Conservation (phyloP, 2,113 vertebrate genomes). For the Sterrhoptilus dennistouni region DNA sequence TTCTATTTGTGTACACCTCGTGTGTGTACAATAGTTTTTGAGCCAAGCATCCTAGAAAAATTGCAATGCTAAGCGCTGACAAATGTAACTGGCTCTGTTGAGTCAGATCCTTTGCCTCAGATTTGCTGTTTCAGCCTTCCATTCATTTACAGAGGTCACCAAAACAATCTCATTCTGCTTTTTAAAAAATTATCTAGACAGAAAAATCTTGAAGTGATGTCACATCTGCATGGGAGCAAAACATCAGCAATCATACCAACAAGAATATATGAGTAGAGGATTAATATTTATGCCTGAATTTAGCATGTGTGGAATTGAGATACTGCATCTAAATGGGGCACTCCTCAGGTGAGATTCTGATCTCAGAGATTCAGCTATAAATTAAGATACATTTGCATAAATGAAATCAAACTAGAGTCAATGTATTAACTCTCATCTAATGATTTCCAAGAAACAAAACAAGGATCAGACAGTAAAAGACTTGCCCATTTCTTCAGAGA, state of each 20-base stretch:
- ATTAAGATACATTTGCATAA: background rate
- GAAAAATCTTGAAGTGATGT: background rate
- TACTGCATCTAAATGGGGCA: background rate
- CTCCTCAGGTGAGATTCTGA: background rate
- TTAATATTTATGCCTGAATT: slow-evolving; percentile 3
- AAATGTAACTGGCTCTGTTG: background rate
- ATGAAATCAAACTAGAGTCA: background rate
- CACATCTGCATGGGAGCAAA: background rate
- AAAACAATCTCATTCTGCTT: background rate
- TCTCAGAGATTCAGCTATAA: background rate
- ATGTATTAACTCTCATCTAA: background rate
- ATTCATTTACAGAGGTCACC: background rate
- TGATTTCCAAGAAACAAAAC: background rate
- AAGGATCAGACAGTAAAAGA: background rate
- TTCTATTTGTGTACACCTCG: background rate
- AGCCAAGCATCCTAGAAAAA: background rate
- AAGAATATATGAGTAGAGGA: background rate
- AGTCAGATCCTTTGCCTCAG: background rate
- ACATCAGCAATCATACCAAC: background rate
- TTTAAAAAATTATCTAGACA: background rate
- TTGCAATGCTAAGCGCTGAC: background rate
- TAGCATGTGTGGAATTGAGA: background rate
- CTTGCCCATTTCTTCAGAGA: background rate
- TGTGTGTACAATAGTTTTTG: background rate
- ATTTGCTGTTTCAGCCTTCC: slow-evolving; percentile 8